Evolutionary conservation across 2,797 vertebrate genomes (phyloP).

Genomic region (Cyclopterus lumpus): DNA sequence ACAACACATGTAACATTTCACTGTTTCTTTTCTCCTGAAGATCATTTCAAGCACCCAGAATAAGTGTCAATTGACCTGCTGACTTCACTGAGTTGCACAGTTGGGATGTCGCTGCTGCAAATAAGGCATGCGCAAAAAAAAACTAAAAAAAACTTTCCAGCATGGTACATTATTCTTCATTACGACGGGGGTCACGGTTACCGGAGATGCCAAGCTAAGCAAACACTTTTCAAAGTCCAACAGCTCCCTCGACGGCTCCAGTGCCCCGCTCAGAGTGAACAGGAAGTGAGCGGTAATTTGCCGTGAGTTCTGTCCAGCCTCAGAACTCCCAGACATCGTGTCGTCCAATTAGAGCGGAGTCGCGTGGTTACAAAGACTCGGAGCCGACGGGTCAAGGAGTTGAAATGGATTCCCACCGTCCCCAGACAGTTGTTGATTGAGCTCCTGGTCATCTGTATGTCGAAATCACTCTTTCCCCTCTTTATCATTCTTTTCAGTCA

Average conservation of each 20-base stretch:
- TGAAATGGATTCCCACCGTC: slow-evolving; percentile 74
- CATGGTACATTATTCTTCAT: slow-evolving; percentile 75
- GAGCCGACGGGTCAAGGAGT: slow-evolving; percentile 74
- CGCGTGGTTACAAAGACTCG: slow-evolving; percentile 62
- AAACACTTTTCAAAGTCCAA: slow-evolving; percentile 80
- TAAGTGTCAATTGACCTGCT: slow-evolving; percentile 40
- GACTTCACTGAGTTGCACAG: slow-evolving; percentile 31
- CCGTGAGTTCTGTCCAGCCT: slow-evolving; percentile 81
- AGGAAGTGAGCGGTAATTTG: slow-evolving; percentile 83
- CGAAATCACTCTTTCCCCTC: slow-evolving; percentile 56
- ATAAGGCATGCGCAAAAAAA: slow-evolving; percentile 62
- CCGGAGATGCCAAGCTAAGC: slow-evolving; percentile 78
- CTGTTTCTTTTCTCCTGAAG: slow-evolving; percentile 17
- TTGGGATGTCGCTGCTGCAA: slow-evolving; percentile 61
- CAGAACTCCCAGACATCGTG: slow-evolving; percentile 78
- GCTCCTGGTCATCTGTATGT: slow-evolving; percentile 65
- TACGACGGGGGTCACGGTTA: slow-evolving; percentile 71
- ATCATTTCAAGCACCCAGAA: slow-evolving; percentile 25
- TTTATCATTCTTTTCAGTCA: slow-evolving; percentile 52
- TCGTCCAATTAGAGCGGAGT: slow-evolving; percentile 78
- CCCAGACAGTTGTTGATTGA: slow-evolving; percentile 75
- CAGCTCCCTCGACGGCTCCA: slow-evolving; percentile 77
- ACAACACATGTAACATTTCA: slow-evolving; percentile 7
- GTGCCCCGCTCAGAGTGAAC: slow-evolving; percentile 75
- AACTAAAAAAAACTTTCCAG: slow-evolving; percentile 52